Conservation (phyloP, 2,797 vertebrate genomes). For the Ctenochaetus hawaiiensis region DNA sequence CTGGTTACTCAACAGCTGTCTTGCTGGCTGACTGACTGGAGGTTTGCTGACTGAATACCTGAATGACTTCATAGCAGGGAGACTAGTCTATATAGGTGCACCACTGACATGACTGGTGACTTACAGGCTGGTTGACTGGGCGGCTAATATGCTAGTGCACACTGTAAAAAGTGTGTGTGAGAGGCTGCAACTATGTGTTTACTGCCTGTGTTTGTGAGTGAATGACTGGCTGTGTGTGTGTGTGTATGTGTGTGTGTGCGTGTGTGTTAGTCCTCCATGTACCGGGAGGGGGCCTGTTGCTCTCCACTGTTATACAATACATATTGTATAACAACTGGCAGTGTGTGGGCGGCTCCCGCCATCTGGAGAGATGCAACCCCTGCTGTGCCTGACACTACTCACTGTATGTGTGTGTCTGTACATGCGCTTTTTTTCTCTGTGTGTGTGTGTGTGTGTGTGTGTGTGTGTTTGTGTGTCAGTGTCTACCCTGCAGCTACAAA, state of each 20-base stretch:
- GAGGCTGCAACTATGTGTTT: constrained; percentile 1
- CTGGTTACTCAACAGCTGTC: constrained; percentile 53
- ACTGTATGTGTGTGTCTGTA: constrained; percentile 24
- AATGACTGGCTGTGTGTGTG: constrained; percentile 14
- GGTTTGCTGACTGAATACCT: constrained; percentile 16
- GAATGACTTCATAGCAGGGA: not conserved
- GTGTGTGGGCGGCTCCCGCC: constrained; percentile 80
- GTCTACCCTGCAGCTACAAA: constrained; percentile 71
- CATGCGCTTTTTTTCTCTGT: not conserved
- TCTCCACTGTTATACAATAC: constrained; percentile 81
- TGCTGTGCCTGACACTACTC: constrained; percentile 67
- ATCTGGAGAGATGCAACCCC: constrained; percentile 79
- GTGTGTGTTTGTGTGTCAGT: constrained; percentile 60
- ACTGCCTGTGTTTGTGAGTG: constrained; percentile 20
- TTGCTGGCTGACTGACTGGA: constrained; percentile 20
- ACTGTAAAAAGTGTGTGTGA: not conserved
- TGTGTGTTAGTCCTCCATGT: constrained; percentile 49
- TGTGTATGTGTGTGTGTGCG: constrained; percentile 28
- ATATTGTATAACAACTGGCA: constrained; percentile 85
- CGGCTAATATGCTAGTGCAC: not conserved
- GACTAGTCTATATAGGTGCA: constrained; percentile 8
- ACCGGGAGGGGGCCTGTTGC: constrained; percentile 67
- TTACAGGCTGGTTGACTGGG: not conserved
- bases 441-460: constrained; percentile 54
- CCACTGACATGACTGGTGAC: not conserved